Percentiles rank a stretch among this genome's conserved stretches.
Conservation (phyloP, 53 echinoderm and acorn worm species). For the Holothuria scabra region DNA sequence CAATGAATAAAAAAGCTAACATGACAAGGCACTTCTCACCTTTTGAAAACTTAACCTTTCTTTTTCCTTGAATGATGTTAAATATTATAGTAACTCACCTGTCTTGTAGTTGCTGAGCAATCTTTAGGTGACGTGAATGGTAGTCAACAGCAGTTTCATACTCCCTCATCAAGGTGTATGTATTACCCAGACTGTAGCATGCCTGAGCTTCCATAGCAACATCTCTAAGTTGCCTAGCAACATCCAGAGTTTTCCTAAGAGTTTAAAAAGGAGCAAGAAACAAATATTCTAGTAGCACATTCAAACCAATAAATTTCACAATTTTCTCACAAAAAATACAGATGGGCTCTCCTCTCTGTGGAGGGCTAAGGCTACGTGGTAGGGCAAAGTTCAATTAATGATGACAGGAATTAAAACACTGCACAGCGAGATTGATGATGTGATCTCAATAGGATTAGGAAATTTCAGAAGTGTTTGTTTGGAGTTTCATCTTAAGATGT, state of each 20-base stretch:
- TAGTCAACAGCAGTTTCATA: conserved; percentile 91
- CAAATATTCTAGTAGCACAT: neutral
- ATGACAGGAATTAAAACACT: conserved; percentile 13
- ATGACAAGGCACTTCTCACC: too few relatives aligned
- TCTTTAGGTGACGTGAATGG: conserved; percentile 85
- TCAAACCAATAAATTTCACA: neutral
- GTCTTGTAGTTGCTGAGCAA: conserved; percentile 92
- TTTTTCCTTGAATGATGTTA: too few relatives aligned
- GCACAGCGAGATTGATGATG: neutral
- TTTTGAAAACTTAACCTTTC: too few relatives aligned
- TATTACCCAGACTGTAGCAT: conserved; percentile 98
- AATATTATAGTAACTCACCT: conserved; percentile 55
- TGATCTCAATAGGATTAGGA: neutral
- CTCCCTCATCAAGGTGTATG: conserved; percentile 92
- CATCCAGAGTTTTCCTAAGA: conserved; percentile 91
- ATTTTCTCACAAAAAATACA: neutral
- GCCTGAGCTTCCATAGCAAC: conserved; percentile 97
- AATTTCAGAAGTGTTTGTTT: conserved; percentile 8
- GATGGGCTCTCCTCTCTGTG: too few relatives aligned
- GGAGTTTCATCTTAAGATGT: neutral
- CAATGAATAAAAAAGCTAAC: neutral
- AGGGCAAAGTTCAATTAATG: too few relatives aligned
- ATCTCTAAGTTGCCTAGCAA: conserved; percentile 91
- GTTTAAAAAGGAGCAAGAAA: neutral
- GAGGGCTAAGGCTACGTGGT: too few relatives aligned